Percentiles rank a stretch among this genome's conserved stretches.
phyloP scores from a whole-genome alignment of 2,113 vertebrate species.

The Callopanchax toddi region DNA sequence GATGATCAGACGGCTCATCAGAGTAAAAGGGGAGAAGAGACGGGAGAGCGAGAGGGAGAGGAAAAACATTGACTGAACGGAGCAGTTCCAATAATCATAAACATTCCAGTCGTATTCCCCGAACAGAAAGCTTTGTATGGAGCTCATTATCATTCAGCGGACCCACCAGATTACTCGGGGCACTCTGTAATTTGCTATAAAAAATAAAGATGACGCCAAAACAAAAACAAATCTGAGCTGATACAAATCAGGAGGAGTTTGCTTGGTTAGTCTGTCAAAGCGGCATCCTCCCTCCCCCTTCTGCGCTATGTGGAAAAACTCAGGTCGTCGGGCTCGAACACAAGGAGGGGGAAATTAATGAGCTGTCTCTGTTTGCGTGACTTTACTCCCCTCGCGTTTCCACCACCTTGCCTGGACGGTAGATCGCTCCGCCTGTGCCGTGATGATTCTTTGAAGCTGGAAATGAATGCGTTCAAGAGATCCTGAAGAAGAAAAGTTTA shows the following conservation, averaged over 20 bases:
- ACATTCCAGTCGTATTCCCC: slow-evolving; percentile 72
- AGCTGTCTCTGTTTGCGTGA: slow-evolving; percentile 72
- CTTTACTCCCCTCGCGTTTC: slow-evolving; percentile 72
- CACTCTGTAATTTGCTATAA: slow-evolving; percentile 81
- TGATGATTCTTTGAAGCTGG: too few relatives aligned
- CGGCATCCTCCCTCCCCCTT: slow-evolving; percentile 73
- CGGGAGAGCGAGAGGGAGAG: slow-evolving; percentile 30
- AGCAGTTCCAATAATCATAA: slow-evolving; percentile 80
- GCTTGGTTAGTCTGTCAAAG: slow-evolving; percentile 74
- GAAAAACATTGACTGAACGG: slow-evolving; percentile 67
- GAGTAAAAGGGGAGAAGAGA: slow-evolving; percentile 37
- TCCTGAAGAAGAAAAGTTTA: background rate
- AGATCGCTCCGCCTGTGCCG: too few relatives aligned
- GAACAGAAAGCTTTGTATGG: slow-evolving; percentile 61
- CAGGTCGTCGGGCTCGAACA: slow-evolving; percentile 52
- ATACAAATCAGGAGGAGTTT: slow-evolving; percentile 77
- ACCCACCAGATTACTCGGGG: slow-evolving; percentile 74
- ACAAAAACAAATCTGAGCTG: slow-evolving; percentile 82
- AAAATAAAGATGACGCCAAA: slow-evolving; percentile 82
- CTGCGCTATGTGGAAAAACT: slow-evolving; percentile 63
- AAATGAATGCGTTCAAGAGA: background rate
- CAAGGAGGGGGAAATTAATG: slow-evolving; percentile 72
- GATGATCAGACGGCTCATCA: slow-evolving; percentile 65
- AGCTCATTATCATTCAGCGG: slow-evolving; percentile 75
- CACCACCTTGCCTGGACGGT: slow-evolving; percentile 65